Conservation (phyloP, 2,888 invertebrate genomes). For the Leptinotarsa juncta region DNA sequence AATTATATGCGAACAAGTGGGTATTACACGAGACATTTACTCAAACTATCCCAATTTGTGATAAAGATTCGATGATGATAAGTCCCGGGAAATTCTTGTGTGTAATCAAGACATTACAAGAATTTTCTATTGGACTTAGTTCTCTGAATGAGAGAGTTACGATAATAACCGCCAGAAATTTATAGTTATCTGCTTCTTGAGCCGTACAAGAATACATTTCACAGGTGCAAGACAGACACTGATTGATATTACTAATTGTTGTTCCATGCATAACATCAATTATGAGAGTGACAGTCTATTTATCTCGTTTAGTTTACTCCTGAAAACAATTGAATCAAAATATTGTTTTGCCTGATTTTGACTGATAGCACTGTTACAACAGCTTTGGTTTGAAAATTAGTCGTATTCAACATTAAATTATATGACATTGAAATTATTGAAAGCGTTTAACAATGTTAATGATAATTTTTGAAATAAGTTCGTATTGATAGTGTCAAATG, state of each 20-base stretch:
- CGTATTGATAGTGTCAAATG: no score
- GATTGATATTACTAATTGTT: background rate
- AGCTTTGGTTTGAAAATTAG: no score
- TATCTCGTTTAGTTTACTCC: no score
- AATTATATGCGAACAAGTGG: slow-evolving; percentile 36
- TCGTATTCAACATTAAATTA: no score
- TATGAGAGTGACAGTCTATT: no score
- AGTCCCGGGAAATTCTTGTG: slow-evolving; percentile 26
- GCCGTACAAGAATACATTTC: background rate
- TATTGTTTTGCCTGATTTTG: no score
- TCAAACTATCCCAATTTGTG: slow-evolving; percentile 30
- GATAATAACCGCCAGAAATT: background rate
- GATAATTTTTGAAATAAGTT: no score
- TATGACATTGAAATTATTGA: no score
- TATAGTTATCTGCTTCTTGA: background rate
- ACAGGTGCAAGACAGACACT: background rate
- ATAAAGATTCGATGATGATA: slow-evolving; percentile 35
- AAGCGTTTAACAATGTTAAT: no score
- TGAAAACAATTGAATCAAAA: no score
- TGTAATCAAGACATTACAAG: slow-evolving; percentile 34
- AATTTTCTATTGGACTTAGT: slow-evolving; percentile 22
- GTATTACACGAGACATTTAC: slow-evolving; percentile 29
- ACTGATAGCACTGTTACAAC: no score
- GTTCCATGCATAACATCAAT: background rate
- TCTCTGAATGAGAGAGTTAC: background rate